Evolutionary conservation across 2,797 vertebrate genomes (phyloP), one percentile per base, ranked within the genome.

Genomic region (Molossus molossus): DNA sequence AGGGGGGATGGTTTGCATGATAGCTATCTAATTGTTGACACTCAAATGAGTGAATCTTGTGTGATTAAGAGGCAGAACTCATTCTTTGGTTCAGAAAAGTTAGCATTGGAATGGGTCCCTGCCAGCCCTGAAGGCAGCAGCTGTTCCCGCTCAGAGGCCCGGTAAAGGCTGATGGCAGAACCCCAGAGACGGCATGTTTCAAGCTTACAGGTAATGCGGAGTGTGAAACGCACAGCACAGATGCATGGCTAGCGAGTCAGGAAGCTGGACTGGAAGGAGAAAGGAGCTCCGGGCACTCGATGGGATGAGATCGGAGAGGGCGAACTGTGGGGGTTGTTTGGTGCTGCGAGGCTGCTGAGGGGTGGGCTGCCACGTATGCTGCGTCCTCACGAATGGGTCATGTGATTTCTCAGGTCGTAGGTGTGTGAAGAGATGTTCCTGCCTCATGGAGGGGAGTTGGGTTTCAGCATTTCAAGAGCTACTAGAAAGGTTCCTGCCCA

Each of bases 251-350:
- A 92, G 65, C 64, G 93, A 90, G 37, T 86, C 79, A 94, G 90
- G 64, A 96, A 87, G 75, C 94, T 84, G 86, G 82, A 77, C 85
- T 95, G 58, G 92, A 92, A 94, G 92, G 64, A 95, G 75, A 92
- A 79, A 81, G 94, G 84, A 94, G 45, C 82, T 90, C 20, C 25
- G 57, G 90, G 94, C 45, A 87, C 79, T 94, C 93, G 90, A 81
- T 86, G 53, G 72, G 75, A 64, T 95, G 95, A 97, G 88, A 69
- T 95, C 88, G 70, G 84, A 50, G 85, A 93, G 91, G 60, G 67
- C 40, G 33, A 33, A 33, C 33, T 33, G 33, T 33, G 33, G 33
- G 33, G 33, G 1, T 37, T 20, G 29, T 85, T 87, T 93, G 84
- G 84, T 94, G 80, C 58, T 55, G 50, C 48, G 87, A 91, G 57